phyloP scores from a whole-genome alignment of 2,888 invertebrate species.

The Baronia brevicornis region DNA sequence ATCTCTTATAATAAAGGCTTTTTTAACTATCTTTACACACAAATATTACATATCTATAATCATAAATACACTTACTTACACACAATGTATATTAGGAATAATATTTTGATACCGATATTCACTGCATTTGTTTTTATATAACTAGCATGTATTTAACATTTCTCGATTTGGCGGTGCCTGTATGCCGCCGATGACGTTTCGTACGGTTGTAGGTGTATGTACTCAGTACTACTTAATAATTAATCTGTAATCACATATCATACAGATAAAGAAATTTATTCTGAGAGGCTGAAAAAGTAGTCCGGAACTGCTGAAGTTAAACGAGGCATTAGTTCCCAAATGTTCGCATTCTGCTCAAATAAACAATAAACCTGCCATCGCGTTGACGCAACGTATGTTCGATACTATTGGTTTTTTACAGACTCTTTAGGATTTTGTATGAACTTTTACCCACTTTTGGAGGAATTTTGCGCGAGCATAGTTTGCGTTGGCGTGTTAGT shows the following conservation, averaged over 20 bases:
- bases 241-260: conserved; percentile 72
- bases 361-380: conserved; percentile 26
- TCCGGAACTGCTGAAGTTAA: conserved; percentile 43
- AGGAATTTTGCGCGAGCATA: conserved; percentile 51
- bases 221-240: conserved; percentile 59
- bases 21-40: conserved; percentile 58
- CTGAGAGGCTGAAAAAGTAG: conserved; percentile 56
- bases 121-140: conserved; percentile 65
- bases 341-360: conserved; percentile 42
- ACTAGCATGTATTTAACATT: conserved; percentile 59
- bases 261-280: conserved; percentile 56
- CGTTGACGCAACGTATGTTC: conserved; percentile 43
- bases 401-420: conserved; percentile 39
- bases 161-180: conserved; percentile 37
- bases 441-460: conserved; percentile 61
- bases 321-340: conserved; percentile 23
- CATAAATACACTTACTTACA: conserved; percentile 52
- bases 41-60: conserved; percentile 72
- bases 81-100: conserved; percentile 60
- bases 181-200: conserved; percentile 47
- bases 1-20: conserved; percentile 47
- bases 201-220: conserved; percentile 61
- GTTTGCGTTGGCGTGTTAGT: conserved; percentile 41
- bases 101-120: conserved; percentile 73
- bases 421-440: conserved; percentile 54